Percentiles rank a stretch among this genome's conserved stretches.
Conservation (phyloP, 1,140 invertebrate genomes). For the Lethocerus indicus region DNA sequence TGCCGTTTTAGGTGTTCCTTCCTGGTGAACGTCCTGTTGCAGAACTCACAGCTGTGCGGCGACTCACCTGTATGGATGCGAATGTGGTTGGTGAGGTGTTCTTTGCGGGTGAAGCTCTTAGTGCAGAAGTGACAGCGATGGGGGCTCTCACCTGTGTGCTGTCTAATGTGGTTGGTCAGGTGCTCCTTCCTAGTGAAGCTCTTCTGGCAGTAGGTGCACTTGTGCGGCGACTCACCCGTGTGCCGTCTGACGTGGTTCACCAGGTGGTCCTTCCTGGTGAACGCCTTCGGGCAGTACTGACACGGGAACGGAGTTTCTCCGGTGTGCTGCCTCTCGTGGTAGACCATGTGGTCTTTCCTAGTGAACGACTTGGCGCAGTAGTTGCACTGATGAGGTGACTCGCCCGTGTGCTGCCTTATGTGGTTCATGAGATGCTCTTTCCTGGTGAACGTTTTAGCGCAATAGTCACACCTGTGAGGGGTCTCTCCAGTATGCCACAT, state of each 20-base stretch:
- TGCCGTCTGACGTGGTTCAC: conserved; percentile 56
- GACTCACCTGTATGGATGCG: conserved; percentile 59
- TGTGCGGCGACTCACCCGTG: conserved; percentile 42
- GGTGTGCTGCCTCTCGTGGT: conserved; percentile 69
- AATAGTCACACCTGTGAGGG: conserved; percentile 68
- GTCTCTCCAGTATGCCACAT: conserved; percentile 66
- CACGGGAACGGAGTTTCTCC: conserved; percentile 67
- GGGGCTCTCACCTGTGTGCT: conserved; percentile 55
- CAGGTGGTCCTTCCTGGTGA: conserved; percentile 66
- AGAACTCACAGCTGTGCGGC: conserved; percentile 63
- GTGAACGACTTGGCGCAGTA: conserved; percentile 71
- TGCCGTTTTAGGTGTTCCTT: conserved; percentile 70
- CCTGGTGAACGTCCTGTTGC: conserved; percentile 61
- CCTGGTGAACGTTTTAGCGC: conserved; percentile 64
- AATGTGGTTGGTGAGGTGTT: conserved; percentile 81
- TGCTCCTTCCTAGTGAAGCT: conserved; percentile 46
- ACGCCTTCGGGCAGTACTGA: conserved; percentile 63
- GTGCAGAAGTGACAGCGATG: conserved; percentile 44
- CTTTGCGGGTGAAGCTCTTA: conserved; percentile 72
- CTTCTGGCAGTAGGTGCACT: conserved; percentile 38
- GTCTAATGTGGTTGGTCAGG: conserved; percentile 41
- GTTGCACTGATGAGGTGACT: conserved; percentile 66
- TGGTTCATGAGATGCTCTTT: conserved; percentile 69
- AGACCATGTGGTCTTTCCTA: conserved; percentile 61
- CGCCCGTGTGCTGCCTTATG: conserved; percentile 54